phyloP scores from a whole-genome alignment of 2,113 vertebrate genomes.

The Rhinoderma darwinii region DNA sequence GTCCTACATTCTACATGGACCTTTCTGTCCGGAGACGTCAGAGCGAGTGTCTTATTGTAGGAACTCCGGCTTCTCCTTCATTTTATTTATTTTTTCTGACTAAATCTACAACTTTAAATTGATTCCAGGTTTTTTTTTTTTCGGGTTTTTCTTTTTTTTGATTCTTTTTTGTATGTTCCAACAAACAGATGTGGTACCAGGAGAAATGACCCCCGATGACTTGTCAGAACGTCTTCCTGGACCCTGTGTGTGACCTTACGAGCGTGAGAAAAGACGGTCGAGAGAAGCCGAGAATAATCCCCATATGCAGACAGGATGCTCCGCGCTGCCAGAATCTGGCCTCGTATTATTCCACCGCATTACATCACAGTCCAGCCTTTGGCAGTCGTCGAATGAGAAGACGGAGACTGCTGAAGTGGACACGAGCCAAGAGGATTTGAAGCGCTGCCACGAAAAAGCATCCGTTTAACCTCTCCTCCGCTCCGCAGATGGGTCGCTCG shows the following conservation, averaged over 20 bases:
- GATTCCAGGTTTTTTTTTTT: constrained; percentile 14
- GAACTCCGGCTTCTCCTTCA: no score
- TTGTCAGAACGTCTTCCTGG: background rate
- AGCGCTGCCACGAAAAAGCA: constrained; percentile 33
- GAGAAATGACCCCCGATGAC: background rate
- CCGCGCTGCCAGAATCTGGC: constrained; percentile 3
- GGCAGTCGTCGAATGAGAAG: constrained; percentile 21
- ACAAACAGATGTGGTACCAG: constrained; percentile 1
- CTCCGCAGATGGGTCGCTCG: constrained; percentile 20
- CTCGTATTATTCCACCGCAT: constrained; percentile 30
- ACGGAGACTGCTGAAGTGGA: constrained; percentile 13
- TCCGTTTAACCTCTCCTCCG: constrained; percentile 24
- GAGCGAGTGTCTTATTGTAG: no score
- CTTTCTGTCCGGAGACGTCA: no score
- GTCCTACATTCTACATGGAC: no score
- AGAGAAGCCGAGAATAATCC: constrained; percentile 28
- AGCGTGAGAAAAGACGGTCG: constrained; percentile 37
- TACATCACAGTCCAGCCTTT: constrained; percentile 47
- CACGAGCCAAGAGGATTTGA: constrained; percentile 21
- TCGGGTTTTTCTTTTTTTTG: background rate
- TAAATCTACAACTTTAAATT: background rate
- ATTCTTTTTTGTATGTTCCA: background rate
- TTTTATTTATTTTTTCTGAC: background rate
- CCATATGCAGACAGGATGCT: constrained; percentile 43
- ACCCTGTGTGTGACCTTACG: background rate